Evolutionary conservation across 2,113 vertebrate genomes (phyloP).

Genomic region (Varanus salvator): DNA sequence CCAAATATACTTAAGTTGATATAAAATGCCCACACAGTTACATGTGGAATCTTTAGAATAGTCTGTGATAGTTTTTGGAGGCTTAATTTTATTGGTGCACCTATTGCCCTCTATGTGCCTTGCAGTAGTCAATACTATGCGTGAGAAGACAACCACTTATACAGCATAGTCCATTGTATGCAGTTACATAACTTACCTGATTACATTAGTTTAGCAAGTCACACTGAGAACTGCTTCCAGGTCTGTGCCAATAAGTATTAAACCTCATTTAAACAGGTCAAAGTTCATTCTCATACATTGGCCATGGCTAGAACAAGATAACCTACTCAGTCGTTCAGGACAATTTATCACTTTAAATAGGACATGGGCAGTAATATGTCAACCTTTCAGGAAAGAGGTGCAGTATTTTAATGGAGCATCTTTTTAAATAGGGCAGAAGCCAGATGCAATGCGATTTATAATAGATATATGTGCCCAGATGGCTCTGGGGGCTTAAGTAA

Average conservation of each 20-base stretch:
- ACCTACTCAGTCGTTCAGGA: conserved; percentile 55
- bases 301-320: conserved; percentile 67
- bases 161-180: conserved; percentile 48
- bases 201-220: conserved; percentile 60
- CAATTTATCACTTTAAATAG: conserved; percentile 51
- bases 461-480: background rate
- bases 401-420: conserved; percentile 67
- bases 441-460: conserved; percentile 18
- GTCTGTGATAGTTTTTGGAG: background rate
- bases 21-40: background rate
- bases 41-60: background rate
- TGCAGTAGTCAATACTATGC: conserved; percentile 6
- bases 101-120: fast-evolving
- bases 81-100: conserved; percentile 28
- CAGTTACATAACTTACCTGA: conserved; percentile 54
- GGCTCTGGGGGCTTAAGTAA: background rate
- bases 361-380: conserved; percentile 61
- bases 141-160: background rate
- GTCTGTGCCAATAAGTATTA: conserved; percentile 75
- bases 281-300: conserved; percentile 78
- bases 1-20: background rate
- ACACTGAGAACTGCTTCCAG: conserved; percentile 71
- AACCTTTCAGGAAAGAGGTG: conserved; percentile 66
- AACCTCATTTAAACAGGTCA: conserved; percentile 79
- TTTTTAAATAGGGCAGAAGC: conserved; percentile 53